phyloP scores from a whole-genome alignment of 1,140 invertebrate genomes.

The Marisa cornuarietis region DNA sequence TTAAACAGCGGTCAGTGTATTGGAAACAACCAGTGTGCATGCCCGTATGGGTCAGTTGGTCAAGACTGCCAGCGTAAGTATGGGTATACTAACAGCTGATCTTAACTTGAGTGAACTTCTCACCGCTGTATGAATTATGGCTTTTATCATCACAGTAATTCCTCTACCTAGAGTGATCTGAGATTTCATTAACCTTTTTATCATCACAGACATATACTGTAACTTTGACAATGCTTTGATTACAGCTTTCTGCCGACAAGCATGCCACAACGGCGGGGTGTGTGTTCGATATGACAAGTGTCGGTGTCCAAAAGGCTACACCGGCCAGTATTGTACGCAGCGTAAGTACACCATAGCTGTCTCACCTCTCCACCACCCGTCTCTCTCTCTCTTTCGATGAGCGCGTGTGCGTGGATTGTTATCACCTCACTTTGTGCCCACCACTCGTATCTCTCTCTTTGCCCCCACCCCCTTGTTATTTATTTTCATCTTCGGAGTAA shows the following conservation, averaged over 20 bases:
- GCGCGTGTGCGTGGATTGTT: not conserved
- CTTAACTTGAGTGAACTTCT: not conserved
- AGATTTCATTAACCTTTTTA: not conserved
- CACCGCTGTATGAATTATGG: not conserved
- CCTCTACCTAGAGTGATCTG: not conserved
- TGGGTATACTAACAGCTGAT: not conserved
- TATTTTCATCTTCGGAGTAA: too few relatives aligned
- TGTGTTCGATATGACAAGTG: constrained; percentile 44
- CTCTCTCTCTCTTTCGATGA: not conserved
- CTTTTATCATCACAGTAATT: not conserved
- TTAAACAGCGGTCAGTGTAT: constrained; percentile 18
- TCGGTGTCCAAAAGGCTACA: constrained; percentile 45
- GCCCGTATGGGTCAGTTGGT: constrained; percentile 11
- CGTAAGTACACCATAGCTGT: constrained; percentile 30
- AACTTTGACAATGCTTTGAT: constrained; percentile 21
- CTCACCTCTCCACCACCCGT: not conserved
- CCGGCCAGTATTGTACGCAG: constrained; percentile 37
- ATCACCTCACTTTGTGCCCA: too few relatives aligned
- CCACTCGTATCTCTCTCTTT: too few relatives aligned
- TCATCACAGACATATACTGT: not conserved
- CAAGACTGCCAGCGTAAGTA: constrained; percentile 21
- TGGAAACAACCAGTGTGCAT: constrained; percentile 5
- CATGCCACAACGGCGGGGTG: constrained; percentile 45
- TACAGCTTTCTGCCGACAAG: constrained; percentile 39
- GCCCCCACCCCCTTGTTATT: too few relatives aligned